Evolutionary conservation across 2,797 vertebrate species (phyloP), one percentile per base, ranked within the genome.

Genomic region (Propithecus perrieri): DNA sequence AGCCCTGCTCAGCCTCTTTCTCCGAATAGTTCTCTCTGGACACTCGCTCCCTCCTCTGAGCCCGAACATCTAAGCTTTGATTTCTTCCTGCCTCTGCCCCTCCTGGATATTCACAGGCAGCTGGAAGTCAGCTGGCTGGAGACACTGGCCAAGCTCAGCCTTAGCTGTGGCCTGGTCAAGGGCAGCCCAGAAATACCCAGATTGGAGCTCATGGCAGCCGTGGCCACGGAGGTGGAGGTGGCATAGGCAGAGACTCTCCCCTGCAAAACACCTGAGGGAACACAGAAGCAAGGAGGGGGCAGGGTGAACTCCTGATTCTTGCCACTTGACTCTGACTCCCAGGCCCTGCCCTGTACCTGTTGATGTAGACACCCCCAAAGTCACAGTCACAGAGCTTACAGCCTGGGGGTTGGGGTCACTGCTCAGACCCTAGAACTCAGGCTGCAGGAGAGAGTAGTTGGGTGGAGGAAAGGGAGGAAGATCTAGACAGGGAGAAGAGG

Each of bases 401-500:
- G 96, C 99, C 99, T 0, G 98, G 97, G 94, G 99, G 78, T 26
- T 97, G 97, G 93, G 99, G 85, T 99, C 99, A 7, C 98, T 98
- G 96, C 99, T 99, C 95, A 99, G 99, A 50, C 99, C 99, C 99
- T 99, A 99, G 98, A 99, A 99, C 97, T 99, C 99, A 0, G 99
- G 98, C 99, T 99, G 65, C 35, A 98, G 94, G 79, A 97, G 22
- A 98, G 2, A 24, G 18, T 4, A 30, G 69, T 9, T 28, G n/a
- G 30, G 12, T 89, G 30, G 12, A 10, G 17, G 35, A 57, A 80
- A 18, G 41, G 20, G 26, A 75, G 24, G 33, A 90, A 80, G 57
- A 38, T 24, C 28, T 84, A 33, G 35, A 48, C 13, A 24, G 50
- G 46, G 4, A 85, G 6, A 50, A 43, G 15, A 6, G 20, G 30